Base-by-base conservation (phyloP, 2,888 invertebrate genomes). In the Emmelina monodactyla region DNA sequence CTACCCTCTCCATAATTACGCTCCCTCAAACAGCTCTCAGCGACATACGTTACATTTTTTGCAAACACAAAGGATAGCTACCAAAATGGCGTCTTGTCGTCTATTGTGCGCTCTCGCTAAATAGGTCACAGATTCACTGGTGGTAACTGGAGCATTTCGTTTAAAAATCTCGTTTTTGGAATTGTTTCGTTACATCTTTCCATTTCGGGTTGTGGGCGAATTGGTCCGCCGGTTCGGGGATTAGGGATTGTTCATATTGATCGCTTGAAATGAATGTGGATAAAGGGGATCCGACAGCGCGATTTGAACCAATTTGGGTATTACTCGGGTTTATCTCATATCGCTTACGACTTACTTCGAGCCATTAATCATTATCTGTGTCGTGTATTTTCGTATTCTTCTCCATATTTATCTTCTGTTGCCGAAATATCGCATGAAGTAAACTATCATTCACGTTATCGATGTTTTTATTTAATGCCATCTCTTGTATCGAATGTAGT, bases 1-100 rank as follows among this genome's bases (percentile, higher is more conserved):
- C n/a, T n/a, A n/a, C n/a, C n/a, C 15, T 35, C 35, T 35, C n/a
- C 5, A 19, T 25, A 25, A 4, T 25, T 25, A 11, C 25, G 25
- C 25, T 10, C 25, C 3, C 25, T 25, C 25, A 25, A 25, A 25
- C n/a, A n/a, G n/a, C n/a, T 25, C 25, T 9, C 25, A 19, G 5
- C 19, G 19, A 6, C 19, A 19, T 19, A 19, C 9, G 19, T 6
- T 19, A 19, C 25, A 25, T 25, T 25, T 19, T 25, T 25, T n/a
- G n/a, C n/a, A n/a, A n/a, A 11, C n/a, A 10, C 25, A 25, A 25
- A 25, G 25, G n/a, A 25, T 25, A n/a, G 25, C 25, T 25, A 11
- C 25, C 11, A 11, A 25, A 25, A 25, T 3, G 25, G n/a, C 25
- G n/a, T 10, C n/a, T 10, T 25, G 6, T 25, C 11, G 25, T 10